Base-by-base conservation (phyloP, 2,113 vertebrate species). In the Phylloscopus trochiloides region DNA sequence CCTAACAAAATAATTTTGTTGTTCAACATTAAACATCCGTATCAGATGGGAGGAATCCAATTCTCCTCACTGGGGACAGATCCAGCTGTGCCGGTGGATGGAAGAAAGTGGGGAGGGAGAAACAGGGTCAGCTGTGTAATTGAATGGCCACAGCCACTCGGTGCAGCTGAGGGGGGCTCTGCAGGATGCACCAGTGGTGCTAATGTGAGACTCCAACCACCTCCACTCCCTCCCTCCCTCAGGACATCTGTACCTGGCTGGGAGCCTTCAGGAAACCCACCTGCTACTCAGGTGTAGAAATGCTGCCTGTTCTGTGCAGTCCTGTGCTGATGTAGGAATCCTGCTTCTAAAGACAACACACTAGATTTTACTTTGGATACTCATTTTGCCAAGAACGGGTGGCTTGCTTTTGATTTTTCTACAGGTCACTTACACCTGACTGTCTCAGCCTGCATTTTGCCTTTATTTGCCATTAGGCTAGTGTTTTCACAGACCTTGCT, bases 1-100 rank as follows among this genome's bases (percentile, higher is more conserved):
- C 79, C 67, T 80, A 95, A 92, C 76, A 81, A 90, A 96, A 84
- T 95, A 91, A 93, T 90, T 65, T 90, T 95, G 86, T 94, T 94
- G 55, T 81, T 95, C 88, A 86, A 88, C 92, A 94, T 88, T 55
- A 80, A 77, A 83, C 54, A 86, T 71, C 71, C 47, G 0, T 92
- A 83, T 88, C 58, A 90, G 67, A 87, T 2, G 17, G 74, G 61
- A 90, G 28, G 77, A 81, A 91, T 54, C 58, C 50, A 34, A 66
- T 70, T 88, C 85, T 76, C 36, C 58, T 82, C 54, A 10, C 0
- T 1, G 4, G 58, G 50, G 62, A 65, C 38, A 62, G 67, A 95
- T 90, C 67, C 88, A 92, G 70, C 85, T 79, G 42, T 67, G 74
- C 43, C 6, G 1, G 85, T 42, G 71, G 36, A 85, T 75, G 84